These are phyloP conservation scores for Chirona hameri DNA, from an alignment of 2,888 invertebrate genomes.

Conservation along the genomic window DNA sequence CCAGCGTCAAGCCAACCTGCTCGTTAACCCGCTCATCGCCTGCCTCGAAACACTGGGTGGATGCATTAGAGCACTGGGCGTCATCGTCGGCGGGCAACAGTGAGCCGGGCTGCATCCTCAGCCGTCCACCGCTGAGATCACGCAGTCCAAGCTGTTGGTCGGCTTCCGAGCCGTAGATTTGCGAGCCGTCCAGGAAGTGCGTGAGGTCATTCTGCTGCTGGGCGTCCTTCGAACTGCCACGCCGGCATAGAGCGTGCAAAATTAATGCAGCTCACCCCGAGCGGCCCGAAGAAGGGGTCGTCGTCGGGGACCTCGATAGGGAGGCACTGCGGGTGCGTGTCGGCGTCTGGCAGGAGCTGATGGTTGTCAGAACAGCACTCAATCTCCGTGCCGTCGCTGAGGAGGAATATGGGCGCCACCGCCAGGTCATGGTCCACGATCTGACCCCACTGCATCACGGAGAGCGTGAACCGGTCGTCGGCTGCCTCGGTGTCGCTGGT, in stretches of 20 bases:
- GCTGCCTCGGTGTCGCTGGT: constrained; percentile 35
- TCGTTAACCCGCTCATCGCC: constrained; percentile 28
- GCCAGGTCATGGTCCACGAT: constrained; percentile 39
- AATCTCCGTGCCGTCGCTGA: constrained; percentile 32
- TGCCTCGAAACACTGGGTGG: neutral
- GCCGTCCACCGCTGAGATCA: constrained; percentile 58
- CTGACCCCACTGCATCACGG: constrained; percentile 39
- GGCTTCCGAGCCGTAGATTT: constrained; percentile 66
- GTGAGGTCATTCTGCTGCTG: constrained; percentile 68
- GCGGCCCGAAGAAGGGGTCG: constrained; percentile 51
- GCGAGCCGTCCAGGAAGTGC: constrained; percentile 68
- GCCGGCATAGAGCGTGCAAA: constrained; percentile 60
- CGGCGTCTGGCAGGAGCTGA: neutral
- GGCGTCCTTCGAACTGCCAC: neutral
- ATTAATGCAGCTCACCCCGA: constrained; percentile 59
- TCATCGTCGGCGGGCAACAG: neutral
- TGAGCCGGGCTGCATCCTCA: constrained; percentile 45
- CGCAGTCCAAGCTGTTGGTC: constrained; percentile 58
- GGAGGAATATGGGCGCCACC: constrained; percentile 36
- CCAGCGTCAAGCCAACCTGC: constrained; percentile 62
- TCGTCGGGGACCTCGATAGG: constrained; percentile 58
- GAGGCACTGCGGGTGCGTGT: constrained; percentile 60
- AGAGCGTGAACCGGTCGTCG: constrained; percentile 35
- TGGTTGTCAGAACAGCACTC: constrained; percentile 31
- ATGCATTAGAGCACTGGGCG: neutral